phyloP scores from a whole-genome alignment of 1,140 invertebrate species.

The Catajapyx aquilonaris region DNA sequence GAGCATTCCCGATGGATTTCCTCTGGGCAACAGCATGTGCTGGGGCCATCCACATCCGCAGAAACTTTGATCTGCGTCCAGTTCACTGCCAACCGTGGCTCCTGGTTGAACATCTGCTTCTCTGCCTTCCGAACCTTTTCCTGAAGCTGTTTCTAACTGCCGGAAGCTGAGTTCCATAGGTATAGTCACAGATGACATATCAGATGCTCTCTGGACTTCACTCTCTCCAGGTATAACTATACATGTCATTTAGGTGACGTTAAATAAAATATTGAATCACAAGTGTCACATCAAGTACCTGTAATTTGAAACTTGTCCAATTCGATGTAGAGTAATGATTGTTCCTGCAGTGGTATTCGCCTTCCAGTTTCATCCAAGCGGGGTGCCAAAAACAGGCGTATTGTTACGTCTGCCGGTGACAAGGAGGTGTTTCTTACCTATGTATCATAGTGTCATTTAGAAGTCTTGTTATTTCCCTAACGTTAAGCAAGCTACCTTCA shows the following conservation, averaged over 20 bases:
- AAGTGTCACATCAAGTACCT: slow-evolving; percentile 22
- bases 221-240: too few species aligned
- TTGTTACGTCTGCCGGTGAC: slow-evolving; percentile 33
- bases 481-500: slow-evolving; percentile 9
- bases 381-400: slow-evolving; percentile 54
- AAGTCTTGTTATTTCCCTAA: neutral
- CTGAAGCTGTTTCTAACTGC: too few species aligned
- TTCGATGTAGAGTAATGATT: slow-evolving; percentile 48
- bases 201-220: too few species aligned
- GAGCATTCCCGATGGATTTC: slow-evolving; percentile 11
- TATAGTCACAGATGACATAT: too few species aligned
- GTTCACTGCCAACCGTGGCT: too few species aligned
- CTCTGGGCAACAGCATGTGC: slow-evolving; percentile 26
- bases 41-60: slow-evolving; percentile 28
- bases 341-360: slow-evolving; percentile 35
- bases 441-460: slow-evolving; percentile 9
- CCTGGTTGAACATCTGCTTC: too few species aligned
- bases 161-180: too few species aligned
- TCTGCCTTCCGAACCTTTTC: too few species aligned
- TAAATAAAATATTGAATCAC: neutral
- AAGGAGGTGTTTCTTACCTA: slow-evolving; percentile 38
- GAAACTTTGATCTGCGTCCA: too few species aligned
- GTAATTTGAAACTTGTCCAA: slow-evolving; percentile 47
- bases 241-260: neutral
- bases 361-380: slow-evolving; percentile 40